Percentiles rank a stretch among this genome's conserved stretches.
Evolutionary conservation across 2,888 invertebrate genomes (phyloP).

Genomic region (Zelleria hepariella): DNA sequence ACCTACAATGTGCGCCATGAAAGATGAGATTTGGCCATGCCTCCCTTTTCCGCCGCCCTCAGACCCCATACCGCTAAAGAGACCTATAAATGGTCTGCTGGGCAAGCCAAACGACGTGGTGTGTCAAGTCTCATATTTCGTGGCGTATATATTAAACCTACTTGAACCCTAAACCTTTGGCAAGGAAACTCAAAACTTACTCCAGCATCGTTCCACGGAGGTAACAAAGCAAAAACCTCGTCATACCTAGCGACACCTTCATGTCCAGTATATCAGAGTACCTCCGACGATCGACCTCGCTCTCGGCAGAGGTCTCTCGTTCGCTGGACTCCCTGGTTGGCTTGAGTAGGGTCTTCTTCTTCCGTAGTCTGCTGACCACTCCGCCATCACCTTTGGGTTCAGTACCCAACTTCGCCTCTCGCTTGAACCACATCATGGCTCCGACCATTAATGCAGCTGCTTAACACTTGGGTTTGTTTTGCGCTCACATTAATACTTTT

Average conservation of each 20-base stretch:
- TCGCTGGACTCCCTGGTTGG: conserved; percentile 61
- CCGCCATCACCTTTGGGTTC: conserved; percentile 50
- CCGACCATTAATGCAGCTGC: conserved; percentile 21
- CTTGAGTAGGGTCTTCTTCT: conserved; percentile 48
- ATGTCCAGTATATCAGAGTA: conserved; percentile 63
- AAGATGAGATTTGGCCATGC: too few relatives aligned
- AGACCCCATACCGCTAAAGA: too few relatives aligned
- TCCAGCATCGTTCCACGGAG: too few relatives aligned
- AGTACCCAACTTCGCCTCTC: conserved; percentile 51
- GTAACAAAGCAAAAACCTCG: conserved; percentile 12
- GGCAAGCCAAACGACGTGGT: too few relatives aligned
- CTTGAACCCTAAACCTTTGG: neutral
- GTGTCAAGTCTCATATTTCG: too few relatives aligned
- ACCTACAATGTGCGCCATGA: too few relatives aligned
- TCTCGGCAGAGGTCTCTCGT: conserved; percentile 60
- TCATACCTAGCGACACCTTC: conserved; percentile 55
- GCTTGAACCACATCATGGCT: conserved; percentile 66
- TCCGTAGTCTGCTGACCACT: conserved; percentile 45
- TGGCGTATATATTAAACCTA: neutral
- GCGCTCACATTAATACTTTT: conserved; percentile 1
- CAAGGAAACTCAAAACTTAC: neutral
- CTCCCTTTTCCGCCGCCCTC: too few relatives aligned
- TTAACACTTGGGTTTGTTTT: neutral
- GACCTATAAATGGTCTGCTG: too few relatives aligned
- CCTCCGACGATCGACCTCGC: conserved; percentile 58